Percentiles rank a stretch among this genome's conserved stretches.
Evolutionary conservation across 2,797 vertebrate genomes (phyloP).

Genomic region (Hippocampus kuda): DNA sequence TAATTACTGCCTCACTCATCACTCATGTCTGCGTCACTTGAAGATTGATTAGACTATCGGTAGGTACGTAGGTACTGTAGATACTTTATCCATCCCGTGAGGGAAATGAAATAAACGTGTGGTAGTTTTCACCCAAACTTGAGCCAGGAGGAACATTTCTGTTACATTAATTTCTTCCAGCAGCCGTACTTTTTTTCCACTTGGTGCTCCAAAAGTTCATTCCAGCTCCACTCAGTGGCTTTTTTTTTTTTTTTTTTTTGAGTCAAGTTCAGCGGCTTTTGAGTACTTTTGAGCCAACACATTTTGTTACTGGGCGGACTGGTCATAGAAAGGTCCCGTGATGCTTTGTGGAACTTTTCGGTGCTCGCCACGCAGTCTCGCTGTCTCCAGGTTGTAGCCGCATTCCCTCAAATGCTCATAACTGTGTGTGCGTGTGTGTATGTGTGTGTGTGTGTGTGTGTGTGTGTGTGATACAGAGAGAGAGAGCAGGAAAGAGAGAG

Average conservation of each 20-base stretch:
- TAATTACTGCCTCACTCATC: too few species aligned
- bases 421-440: constrained; percentile 2
- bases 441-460: constrained; percentile 19
- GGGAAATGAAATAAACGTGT: neutral
- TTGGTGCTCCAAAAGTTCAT: constrained; percentile 26
- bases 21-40: too few species aligned
- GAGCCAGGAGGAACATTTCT: constrained; percentile 1
- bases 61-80: neutral
- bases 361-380: constrained; percentile 48
- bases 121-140: constrained; percentile 5
- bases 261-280: constrained; percentile 22
- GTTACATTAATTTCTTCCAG: constrained; percentile 14
- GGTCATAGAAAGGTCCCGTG: constrained; percentile 49
- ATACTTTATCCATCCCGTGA: neutral
- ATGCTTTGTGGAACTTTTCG: constrained; percentile 56
- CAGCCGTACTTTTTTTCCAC: constrained; percentile 20
- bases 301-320: constrained; percentile 39
- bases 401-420: constrained; percentile 30
- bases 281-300: constrained; percentile 24
- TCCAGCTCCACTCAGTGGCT: constrained; percentile 20
- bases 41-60: neutral
- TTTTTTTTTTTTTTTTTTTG: constrained; percentile 11
- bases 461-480: constrained; percentile 17
- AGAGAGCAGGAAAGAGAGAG: constrained; percentile 13
- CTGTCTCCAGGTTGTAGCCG: constrained; percentile 54